Base-by-base conservation (phyloP, 2,888 invertebrate species). In the Yponomeuta sedellus region DNA sequence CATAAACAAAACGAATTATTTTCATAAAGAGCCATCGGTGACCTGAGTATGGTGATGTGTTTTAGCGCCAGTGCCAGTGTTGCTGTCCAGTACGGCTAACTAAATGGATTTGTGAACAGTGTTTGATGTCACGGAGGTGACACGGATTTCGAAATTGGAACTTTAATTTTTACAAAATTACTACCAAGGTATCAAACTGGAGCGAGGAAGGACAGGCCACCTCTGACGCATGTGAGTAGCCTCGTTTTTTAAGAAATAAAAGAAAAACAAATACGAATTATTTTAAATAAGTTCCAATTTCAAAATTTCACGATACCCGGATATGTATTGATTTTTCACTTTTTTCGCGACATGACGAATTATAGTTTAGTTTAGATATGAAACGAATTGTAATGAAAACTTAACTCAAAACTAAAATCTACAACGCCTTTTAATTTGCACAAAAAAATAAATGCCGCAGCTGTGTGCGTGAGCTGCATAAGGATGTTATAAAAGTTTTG, bases 121-220 rank as follows among this genome's bases (percentile, higher is more conserved):
- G 70, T 82, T 74, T 52, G 75, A 83, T 87, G 88, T 79, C 80
- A 82, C 64, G 52, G 34, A 85, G 83, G 84, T 86, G 85, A 83
- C 82, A 74, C 73, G 72, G 71, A 74, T 77, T 83, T 78, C 58
- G 59, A 78, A 75, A 73, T 75, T 84, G 82, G 80, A 79, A 79
- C 82, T 83, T 82, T 82, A 86, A 84, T 82, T 79, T 80, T 86
- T 83, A 83, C 81, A 90, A 90, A 89, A 91, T 91, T 91, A 86
- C 88, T 83, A 86, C 89, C 89, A 77, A 89, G 85, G 88, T 91
- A 86, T 88, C 90, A 88, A 89, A 87, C 89, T 91, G 90, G 90
- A 90, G 86, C 85, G 90, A 89, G 81, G 89, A 85, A 82, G 90
- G 86, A 75, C 83, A 86, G 83, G 81, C 88, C 87, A 82, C 90